Percentiles rank a stretch among this genome's conserved stretches.
These are phyloP conservation scores for Malthinus flaveolus DNA, from an alignment of 2,888 invertebrate species.

Conservation along the genomic window DNA sequence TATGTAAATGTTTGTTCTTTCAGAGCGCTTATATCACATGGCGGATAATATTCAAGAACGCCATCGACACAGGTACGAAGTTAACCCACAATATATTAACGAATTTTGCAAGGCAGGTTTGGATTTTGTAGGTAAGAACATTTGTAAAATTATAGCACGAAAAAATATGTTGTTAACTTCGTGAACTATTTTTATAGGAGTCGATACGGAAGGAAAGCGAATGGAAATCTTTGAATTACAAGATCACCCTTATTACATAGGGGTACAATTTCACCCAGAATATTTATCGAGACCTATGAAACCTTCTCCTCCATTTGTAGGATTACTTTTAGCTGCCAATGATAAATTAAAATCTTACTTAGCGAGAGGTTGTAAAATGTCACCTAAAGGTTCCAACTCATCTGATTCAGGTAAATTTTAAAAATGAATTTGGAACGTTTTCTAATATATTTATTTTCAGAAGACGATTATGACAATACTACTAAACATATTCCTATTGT, in stretches of 20 bases:
- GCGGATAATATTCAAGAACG: slow-evolving; percentile 85
- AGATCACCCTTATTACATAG: slow-evolving; percentile 90
- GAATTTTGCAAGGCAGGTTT: slow-evolving; percentile 81
- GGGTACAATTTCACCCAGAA: slow-evolving; percentile 98
- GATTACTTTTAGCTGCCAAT: slow-evolving; percentile 87
- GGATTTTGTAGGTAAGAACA: slow-evolving; percentile 75
- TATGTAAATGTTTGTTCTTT: slow-evolving; percentile 23
- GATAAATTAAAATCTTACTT: slow-evolving; percentile 77
- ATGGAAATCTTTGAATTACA: slow-evolving; percentile 94
- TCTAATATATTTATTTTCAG: slow-evolving; percentile 22
- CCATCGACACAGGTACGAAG: slow-evolving; percentile 97
- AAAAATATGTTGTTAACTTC: slow-evolving; percentile 1
- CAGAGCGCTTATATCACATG: slow-evolving; percentile 77
- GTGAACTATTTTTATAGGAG: slow-evolving; percentile 52
- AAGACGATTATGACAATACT: slow-evolving; percentile 41
- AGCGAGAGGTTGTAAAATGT: slow-evolving; percentile 73
- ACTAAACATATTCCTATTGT: slow-evolving; percentile 37
- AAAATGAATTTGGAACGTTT: neutral
- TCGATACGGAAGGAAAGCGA: slow-evolving; percentile 78
- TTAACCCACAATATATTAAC: slow-evolving; percentile 85
- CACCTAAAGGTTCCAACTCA: slow-evolving; percentile 71
- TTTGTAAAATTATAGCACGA: neutral
- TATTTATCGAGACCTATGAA: slow-evolving; percentile 89
- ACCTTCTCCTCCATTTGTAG: slow-evolving; percentile 95
- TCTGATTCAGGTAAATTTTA: slow-evolving; percentile 32